Evolutionary conservation across 2,113 vertebrate species (phyloP).

Genomic region (Eclectus roratus): DNA sequence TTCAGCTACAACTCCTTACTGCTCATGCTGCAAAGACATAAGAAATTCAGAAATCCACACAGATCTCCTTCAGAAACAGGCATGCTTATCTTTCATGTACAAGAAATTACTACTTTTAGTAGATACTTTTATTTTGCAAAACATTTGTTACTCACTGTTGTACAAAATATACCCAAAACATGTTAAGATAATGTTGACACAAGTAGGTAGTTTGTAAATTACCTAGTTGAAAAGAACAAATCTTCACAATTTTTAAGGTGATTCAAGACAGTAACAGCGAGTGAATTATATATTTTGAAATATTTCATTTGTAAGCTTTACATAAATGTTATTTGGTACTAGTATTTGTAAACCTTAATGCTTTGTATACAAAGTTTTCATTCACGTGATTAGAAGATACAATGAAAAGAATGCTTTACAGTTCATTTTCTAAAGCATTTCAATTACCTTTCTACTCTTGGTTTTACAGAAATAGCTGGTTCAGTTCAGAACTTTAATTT

Average conservation of each 20-base stretch:
- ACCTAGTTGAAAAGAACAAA: background rate
- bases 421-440: background rate
- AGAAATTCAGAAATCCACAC: background rate
- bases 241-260: conserved; percentile 14
- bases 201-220: background rate
- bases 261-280: conserved; percentile 27
- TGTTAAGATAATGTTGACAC: conserved; percentile 10
- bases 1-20: background rate
- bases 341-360: conserved; percentile 14
- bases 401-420: background rate
- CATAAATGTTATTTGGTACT: background rate
- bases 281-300: background rate
- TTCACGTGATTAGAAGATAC: background rate
- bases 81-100: background rate
- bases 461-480: background rate
- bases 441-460: background rate
- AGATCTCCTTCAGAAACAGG: background rate
- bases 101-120: background rate
- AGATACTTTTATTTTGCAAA: conserved; percentile 57
- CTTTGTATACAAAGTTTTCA: background rate
- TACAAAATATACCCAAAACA: conserved; percentile 53
- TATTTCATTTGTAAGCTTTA: background rate
- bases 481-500: background rate
- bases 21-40: background rate
- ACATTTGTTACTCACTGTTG: conserved; percentile 49